Percentiles rank a stretch among this genome's conserved stretches.
These are phyloP conservation scores for Orcinus orca DNA, from an alignment of 2,113 vertebrate species.

Conservation along the genomic window DNA sequence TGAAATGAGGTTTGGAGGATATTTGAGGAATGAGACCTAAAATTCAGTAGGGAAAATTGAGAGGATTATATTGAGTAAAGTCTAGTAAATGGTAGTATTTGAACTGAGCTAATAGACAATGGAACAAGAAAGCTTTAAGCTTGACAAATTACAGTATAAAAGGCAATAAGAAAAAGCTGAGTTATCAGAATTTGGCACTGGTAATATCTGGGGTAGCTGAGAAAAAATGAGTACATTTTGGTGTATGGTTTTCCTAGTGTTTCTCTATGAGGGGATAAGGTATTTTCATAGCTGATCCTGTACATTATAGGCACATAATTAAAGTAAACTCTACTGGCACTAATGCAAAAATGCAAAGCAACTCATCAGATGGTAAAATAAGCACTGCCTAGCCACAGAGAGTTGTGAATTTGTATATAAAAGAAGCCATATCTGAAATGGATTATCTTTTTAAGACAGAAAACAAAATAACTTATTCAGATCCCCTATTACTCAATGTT, in stretches of 20 bases:
- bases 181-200: constrained; percentile 1
- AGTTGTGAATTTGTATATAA: not conserved
- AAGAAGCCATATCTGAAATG: not conserved
- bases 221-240: not conserved
- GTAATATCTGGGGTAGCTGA: not conserved
- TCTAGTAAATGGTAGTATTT: not conserved
- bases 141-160: constrained; percentile 17
- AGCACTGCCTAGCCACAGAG: not conserved
- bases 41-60: constrained; percentile 36
- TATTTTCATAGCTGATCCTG: constrained; percentile 8
- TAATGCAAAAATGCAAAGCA: not conserved
- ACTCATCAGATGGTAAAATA: not conserved
- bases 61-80: constrained; percentile 6
- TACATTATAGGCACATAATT: not conserved
- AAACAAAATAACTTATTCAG: not conserved
- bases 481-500: not conserved
- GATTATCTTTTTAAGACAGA: not conserved
- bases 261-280: not conserved
- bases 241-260: not conserved
- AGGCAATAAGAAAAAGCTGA: not conserved
- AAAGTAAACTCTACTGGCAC: not conserved
- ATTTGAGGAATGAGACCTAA: constrained; percentile 42
- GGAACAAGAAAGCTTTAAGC: not conserved
- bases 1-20: constrained; percentile 48
- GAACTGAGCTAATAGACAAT: constrained; percentile 21